Conservation (phyloP, 2,888 invertebrate genomes). For the Gastracanthus pulcherrimus region DNA sequence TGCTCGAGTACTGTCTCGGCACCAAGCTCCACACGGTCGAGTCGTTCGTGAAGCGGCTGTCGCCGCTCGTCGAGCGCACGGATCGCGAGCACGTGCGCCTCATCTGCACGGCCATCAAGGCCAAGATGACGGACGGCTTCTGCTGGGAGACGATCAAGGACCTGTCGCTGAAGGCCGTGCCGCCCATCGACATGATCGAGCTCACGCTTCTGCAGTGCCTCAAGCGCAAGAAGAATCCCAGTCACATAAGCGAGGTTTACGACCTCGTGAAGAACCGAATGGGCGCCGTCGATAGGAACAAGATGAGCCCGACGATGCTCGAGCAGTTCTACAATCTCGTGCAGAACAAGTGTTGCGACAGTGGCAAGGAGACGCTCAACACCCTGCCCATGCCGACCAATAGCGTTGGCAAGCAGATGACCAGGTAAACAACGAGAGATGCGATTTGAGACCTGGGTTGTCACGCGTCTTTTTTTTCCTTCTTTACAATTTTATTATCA, state of each 20-base stretch:
- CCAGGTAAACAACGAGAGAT: no score
- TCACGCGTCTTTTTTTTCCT: no score
- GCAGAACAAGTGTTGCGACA: neutral
- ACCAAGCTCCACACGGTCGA: conserved; percentile 20
- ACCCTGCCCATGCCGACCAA: conserved; percentile 20
- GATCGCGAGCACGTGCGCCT: conserved; percentile 26
- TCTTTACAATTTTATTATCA: no score
- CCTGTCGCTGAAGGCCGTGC: conserved; percentile 50
- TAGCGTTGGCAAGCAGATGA: no score
- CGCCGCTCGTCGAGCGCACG: neutral
- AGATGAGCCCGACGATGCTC: conserved; percentile 29
- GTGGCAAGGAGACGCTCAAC: neutral
- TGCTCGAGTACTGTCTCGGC: conserved; percentile 35
- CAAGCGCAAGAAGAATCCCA: conserved; percentile 34
- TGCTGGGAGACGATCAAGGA: conserved; percentile 60
- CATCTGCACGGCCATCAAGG: conserved; percentile 37
- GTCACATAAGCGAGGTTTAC: conserved; percentile 61
- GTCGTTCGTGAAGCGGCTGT: conserved; percentile 39
- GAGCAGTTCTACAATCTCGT: conserved; percentile 21
- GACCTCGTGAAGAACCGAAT: conserved; percentile 52
- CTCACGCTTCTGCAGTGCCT: conserved; percentile 62
- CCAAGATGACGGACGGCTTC: conserved; percentile 51
- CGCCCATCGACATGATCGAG: conserved; percentile 43
- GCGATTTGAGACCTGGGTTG: no score
- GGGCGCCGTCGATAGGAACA: conserved; percentile 9